These are phyloP conservation scores for Procambarus virginalis DNA, from an alignment of 1,140 invertebrate genomes.

Conservation along the genomic window DNA sequence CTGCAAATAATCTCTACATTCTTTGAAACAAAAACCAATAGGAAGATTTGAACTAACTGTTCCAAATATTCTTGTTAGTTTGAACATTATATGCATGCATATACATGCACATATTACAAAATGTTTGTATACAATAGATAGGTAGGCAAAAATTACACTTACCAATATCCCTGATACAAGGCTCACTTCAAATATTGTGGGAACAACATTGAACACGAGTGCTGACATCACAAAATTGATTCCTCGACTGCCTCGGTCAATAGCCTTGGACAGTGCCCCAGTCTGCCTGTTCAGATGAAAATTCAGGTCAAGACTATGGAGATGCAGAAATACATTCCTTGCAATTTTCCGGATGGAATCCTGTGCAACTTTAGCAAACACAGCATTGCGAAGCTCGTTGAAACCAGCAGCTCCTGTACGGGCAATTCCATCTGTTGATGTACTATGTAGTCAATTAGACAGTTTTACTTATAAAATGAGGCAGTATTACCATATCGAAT, in stretches of 20 bases:
- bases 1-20: too few species aligned
- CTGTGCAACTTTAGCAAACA: constrained; percentile 99
- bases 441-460: constrained; percentile 33
- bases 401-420: constrained; percentile 91
- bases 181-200: constrained; percentile 94
- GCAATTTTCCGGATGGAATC: constrained; percentile 96
- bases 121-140: not conserved
- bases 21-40: too few species aligned
- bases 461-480: not conserved
- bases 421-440: constrained; percentile 89
- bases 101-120: not conserved
- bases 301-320: constrained; percentile 94
- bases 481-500: not conserved
- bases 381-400: constrained; percentile 97
- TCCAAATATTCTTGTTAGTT: too few species aligned
- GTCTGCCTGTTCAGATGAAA: constrained; percentile 97
- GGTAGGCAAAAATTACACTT: constrained; percentile 72
- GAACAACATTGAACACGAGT: constrained; percentile 98
- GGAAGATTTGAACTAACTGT: too few species aligned
- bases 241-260: constrained; percentile 89
- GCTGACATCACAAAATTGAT: constrained; percentile 98
- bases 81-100: not conserved
- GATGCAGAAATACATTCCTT: constrained; percentile 96
- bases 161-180: constrained; percentile 94
- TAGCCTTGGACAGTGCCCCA: constrained; percentile 87